Percentiles rank a stretch among this genome's conserved stretches.
Conservation (phyloP, 2,113 vertebrate species). For the Corythornis cristatus region DNA sequence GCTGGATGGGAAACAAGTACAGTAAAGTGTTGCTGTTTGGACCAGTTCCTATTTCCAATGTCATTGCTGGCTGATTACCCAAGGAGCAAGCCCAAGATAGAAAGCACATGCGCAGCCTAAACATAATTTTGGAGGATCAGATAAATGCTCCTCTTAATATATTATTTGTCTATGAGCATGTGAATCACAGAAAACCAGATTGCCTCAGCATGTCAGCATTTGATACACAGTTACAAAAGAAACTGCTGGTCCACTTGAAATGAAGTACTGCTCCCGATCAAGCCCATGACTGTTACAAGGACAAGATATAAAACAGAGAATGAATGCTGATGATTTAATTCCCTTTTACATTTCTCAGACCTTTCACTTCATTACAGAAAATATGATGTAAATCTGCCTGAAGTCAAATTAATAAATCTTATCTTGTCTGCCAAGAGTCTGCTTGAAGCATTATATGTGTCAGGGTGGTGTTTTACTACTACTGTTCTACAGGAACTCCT, state of each 20-base stretch:
- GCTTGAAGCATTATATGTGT: not conserved
- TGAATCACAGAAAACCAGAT: not conserved
- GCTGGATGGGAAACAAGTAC: slow-evolving; percentile 3
- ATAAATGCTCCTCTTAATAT: not conserved
- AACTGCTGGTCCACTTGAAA: not conserved
- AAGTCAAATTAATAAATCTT: not conserved
- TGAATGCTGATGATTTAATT: not conserved
- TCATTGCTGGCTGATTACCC: not conserved
- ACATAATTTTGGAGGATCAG: not conserved
- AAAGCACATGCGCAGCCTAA: not conserved
- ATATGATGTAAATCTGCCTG: not conserved
- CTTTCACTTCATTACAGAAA: not conserved
- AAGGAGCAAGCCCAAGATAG: not conserved
- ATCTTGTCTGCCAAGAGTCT: not conserved
- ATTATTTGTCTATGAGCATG: not conserved
- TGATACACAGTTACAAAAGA: not conserved
- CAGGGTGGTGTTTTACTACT: not conserved
- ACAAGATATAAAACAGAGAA: not conserved
- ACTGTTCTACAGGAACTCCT: not conserved
- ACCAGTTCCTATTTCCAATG: not conserved
- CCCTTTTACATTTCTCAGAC: not conserved
- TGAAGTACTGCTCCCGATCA: not conserved
- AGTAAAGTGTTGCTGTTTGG: slow-evolving; percentile 26
- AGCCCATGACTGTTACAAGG: not conserved
- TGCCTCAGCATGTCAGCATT: not conserved